Percentiles rank a stretch among this genome's conserved stretches.
Conservation (phyloP, 2,888 invertebrate genomes). For the Caradrina kadenii region DNA sequence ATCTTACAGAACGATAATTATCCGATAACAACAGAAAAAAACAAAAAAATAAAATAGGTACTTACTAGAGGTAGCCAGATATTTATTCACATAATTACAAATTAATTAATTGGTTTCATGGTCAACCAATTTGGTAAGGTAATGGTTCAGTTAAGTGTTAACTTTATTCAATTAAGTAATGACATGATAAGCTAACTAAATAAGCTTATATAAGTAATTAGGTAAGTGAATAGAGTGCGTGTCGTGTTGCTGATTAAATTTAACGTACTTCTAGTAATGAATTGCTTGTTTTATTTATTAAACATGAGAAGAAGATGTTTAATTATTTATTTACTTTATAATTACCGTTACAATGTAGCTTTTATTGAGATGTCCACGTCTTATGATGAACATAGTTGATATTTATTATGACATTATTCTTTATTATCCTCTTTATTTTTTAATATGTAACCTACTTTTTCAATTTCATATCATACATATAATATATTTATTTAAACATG, state of each 20-base stretch:
- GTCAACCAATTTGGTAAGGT: not conserved
- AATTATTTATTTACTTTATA: conserved; percentile 9
- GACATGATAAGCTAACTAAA: conserved; percentile 9
- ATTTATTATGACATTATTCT: no score
- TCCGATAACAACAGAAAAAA: not conserved
- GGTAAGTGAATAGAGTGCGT: not conserved
- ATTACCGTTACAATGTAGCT: conserved; percentile 1
- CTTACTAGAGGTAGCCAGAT: no score
- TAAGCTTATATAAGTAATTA: not conserved
- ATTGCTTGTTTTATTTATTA: conserved; percentile 15
- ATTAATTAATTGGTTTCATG: not conserved
- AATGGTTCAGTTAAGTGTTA: not conserved
- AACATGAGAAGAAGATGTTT: not conserved
- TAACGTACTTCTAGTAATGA: conserved; percentile 27
- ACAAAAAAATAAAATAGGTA: not conserved
- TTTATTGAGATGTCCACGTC: not conserved
- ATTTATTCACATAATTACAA: not conserved
- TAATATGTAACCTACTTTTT: no score
- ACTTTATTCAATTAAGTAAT: conserved; percentile 38
- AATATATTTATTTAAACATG: no score
- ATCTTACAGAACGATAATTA: not conserved
- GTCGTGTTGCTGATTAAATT: conserved; percentile 24
- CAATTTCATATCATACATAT: no score
- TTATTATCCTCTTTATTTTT: no score
- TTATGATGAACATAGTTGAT: no score